Percentiles rank a stretch among this genome's conserved stretches.
Conservation (phyloP, 2,797 vertebrate genomes). For the Lophius americanus region DNA sequence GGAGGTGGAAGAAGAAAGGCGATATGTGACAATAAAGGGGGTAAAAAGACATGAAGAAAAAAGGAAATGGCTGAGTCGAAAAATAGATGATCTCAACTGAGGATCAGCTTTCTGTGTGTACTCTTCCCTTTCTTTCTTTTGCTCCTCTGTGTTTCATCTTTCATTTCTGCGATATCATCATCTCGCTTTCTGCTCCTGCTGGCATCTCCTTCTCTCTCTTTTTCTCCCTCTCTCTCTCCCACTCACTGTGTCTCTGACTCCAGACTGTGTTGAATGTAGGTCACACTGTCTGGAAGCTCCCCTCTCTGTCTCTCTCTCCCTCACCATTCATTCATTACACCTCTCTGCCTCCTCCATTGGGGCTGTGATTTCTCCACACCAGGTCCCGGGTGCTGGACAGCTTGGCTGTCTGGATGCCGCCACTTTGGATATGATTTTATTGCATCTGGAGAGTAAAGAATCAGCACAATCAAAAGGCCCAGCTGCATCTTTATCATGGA, state of each 20-base stretch:
- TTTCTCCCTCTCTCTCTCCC: slow-evolving; percentile 28
- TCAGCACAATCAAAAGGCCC: slow-evolving; percentile 78
- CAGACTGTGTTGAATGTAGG: slow-evolving; percentile 90
- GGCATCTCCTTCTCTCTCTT: slow-evolving; percentile 2
- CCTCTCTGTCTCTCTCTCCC: slow-evolving; percentile 56
- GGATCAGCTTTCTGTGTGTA: slow-evolving; percentile 66
- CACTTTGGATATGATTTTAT: slow-evolving; percentile 61
- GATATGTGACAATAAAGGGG: slow-evolving; percentile 14
- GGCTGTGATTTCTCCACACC: slow-evolving; percentile 57
- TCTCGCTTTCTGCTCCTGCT: slow-evolving; percentile 21
- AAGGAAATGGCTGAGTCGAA: slow-evolving; percentile 7
- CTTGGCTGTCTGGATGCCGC: slow-evolving; percentile 54
- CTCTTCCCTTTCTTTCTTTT: slow-evolving; percentile 19
- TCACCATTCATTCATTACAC: slow-evolving; percentile 47
- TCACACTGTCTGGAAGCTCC: slow-evolving; percentile 86
- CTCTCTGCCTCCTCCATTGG: slow-evolving; percentile 48
- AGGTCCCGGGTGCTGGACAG: slow-evolving; percentile 57
- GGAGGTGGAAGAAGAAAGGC: slow-evolving; percentile 29
- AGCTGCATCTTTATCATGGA: slow-evolving; percentile 67
- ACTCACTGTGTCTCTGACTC: slow-evolving; percentile 71
- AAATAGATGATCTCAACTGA: slow-evolving; percentile 23
- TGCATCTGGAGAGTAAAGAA: slow-evolving; percentile 53
- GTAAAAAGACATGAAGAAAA: slow-evolving; percentile 10
- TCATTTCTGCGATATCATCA: slow-evolving; percentile 42
- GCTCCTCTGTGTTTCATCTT: slow-evolving; percentile 10